phyloP scores from a whole-genome alignment of 2,113 vertebrate species.

The Tupaia chinensis region DNA sequence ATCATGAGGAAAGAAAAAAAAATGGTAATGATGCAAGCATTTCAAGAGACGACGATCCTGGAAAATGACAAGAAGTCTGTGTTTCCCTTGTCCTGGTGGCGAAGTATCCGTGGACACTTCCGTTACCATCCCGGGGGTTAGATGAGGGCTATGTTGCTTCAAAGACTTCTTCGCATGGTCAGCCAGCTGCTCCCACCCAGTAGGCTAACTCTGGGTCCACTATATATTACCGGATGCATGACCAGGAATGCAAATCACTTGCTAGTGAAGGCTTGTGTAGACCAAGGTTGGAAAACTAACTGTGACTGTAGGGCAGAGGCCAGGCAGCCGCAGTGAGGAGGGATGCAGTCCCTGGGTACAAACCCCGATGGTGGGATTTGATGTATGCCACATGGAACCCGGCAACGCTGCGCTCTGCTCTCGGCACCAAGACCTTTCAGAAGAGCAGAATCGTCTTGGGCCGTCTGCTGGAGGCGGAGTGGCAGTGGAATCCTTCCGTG shows the following conservation, averaged over 20 bases:
- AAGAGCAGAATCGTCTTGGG: neutral
- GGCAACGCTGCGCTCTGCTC: neutral
- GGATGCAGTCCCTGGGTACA: no score
- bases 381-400: fast-evolving
- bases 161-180: neutral
- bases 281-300: neutral
- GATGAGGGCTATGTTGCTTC: neutral
- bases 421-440: neutral
- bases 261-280: neutral
- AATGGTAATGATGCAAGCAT: neutral
- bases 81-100: neutral
- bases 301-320: neutral
- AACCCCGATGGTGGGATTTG: no score
- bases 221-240: neutral
- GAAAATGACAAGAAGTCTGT: neutral
- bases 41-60: neutral
- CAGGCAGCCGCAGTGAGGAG: no score
- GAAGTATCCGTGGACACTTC: neutral
- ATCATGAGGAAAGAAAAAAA: neutral
- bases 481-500: neutral
- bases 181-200: neutral
- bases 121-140: neutral
- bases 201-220: no score
- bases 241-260: neutral
- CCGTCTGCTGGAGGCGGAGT: neutral